A percentile compares a stretch with the other conserved stretches of the same genome.
Evolutionary conservation across 2,888 invertebrate species (phyloP).

Genomic region (Diadegma fenestrale): DNA sequence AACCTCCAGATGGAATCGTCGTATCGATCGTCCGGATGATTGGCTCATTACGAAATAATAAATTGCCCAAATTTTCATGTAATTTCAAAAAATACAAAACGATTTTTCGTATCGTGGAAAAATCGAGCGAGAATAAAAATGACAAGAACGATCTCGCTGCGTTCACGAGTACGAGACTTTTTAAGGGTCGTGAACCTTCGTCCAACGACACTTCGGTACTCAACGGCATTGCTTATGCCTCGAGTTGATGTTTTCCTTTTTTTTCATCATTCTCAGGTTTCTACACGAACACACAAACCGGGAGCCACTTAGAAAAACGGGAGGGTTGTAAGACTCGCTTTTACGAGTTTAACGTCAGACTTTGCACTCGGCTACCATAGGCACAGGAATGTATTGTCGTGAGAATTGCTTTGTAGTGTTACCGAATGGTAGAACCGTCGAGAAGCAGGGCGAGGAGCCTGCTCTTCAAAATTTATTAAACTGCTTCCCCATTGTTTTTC

Average conservation of each 20-base stretch:
- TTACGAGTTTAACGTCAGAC: conserved; percentile 42
- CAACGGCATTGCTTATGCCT: conserved; percentile 47
- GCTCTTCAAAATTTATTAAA: neutral
- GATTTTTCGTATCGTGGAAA: neutral
- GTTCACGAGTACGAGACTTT: conserved; percentile 14
- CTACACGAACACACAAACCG: conserved; percentile 4
- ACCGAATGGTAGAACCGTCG: conserved; percentile 12
- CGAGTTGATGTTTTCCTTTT: conserved; percentile 32
- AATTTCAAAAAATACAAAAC: neutral
- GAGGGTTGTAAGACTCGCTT: conserved; percentile 53
- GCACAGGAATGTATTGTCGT: conserved; percentile 9
- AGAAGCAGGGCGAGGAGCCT: neutral
- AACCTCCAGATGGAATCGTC: too few relatives aligned
- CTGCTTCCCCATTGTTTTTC: neutral
- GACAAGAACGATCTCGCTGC: neutral
- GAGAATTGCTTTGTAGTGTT: conserved; percentile 24
- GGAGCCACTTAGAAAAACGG: conserved; percentile 15
- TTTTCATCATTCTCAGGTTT: conserved; percentile 24
- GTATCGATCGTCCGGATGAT: too few relatives aligned
- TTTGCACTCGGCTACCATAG: neutral
- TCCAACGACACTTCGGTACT: conserved; percentile 41
- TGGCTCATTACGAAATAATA: too few relatives aligned
- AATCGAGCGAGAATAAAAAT: neutral
- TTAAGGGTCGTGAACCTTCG: neutral
- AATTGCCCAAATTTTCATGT: too few relatives aligned